Evolutionary conservation across 2,888 invertebrate species (phyloP).

Genomic region (Orthosia cruda): DNA sequence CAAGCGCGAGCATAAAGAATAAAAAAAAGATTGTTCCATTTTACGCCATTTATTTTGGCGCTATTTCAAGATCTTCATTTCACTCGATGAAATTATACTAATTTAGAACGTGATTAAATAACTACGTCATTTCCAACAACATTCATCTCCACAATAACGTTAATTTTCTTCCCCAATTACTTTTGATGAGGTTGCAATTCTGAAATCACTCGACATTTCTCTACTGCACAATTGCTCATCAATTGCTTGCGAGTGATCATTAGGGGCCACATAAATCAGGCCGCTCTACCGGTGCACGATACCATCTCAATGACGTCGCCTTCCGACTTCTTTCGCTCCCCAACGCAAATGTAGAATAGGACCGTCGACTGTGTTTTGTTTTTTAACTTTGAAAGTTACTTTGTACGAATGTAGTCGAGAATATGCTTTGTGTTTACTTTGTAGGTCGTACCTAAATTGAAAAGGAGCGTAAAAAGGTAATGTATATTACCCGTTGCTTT

Average conservation of each 20-base stretch:
- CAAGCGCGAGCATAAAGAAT: too few relatives aligned
- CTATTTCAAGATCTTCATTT: too few relatives aligned
- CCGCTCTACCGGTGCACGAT: constrained; percentile 64
- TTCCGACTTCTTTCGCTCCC: constrained; percentile 64
- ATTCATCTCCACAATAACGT: constrained; percentile 15
- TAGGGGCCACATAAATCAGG: constrained; percentile 70
- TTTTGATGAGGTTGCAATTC: constrained; percentile 46
- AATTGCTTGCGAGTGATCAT: constrained; percentile 64
- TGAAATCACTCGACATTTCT: constrained; percentile 36
- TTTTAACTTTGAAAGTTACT: constrained; percentile 29
- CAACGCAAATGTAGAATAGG: constrained; percentile 23
- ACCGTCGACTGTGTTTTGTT: constrained; percentile 52
- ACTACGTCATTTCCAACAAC: neutral
- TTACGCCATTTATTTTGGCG: too few relatives aligned
- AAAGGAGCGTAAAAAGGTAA: neutral
- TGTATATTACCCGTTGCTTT: neutral
- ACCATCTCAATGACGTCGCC: constrained; percentile 68
- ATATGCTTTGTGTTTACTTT: too few relatives aligned
- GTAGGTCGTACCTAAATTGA: neutral
- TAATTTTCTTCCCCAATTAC: constrained; percentile 33
- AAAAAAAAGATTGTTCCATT: too few relatives aligned
- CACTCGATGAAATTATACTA: neutral
- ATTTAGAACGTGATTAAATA: neutral
- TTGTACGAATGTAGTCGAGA: neutral
- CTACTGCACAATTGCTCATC: constrained; percentile 62